Evolutionary conservation across 1,140 invertebrate genomes (phyloP).

Genomic region (Antheraea pernyi): DNA sequence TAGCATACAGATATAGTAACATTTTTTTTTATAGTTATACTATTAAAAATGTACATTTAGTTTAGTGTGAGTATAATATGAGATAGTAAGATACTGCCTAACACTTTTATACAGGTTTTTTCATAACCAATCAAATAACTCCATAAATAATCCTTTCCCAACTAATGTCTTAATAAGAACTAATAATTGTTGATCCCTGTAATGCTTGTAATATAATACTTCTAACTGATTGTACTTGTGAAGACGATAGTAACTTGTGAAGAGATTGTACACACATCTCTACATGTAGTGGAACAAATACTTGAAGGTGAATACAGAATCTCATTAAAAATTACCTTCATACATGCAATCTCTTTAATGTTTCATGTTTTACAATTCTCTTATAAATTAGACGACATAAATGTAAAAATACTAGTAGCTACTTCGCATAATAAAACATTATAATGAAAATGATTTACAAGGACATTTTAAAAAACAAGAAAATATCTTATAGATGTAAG

Average conservation of each 20-base stretch:
- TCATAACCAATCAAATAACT: too few species aligned
- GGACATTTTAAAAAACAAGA: conserved; percentile 31
- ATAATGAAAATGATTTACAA: conserved; percentile 62
- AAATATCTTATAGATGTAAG: background rate
- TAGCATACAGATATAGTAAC: too few species aligned
- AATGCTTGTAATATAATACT: too few species aligned
- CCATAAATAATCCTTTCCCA: too few species aligned
- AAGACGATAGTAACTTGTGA: background rate
- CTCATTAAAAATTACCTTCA: conserved; percentile 10
- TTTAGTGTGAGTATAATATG: too few species aligned
- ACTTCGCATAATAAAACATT: conserved; percentile 43
- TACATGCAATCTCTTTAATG: background rate
- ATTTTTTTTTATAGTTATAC: too few species aligned
- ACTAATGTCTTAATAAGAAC: too few species aligned
- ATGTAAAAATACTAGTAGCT: conserved; percentile 1
- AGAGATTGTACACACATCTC: background rate
- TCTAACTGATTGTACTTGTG: too few species aligned
- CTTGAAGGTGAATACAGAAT: conserved; percentile 11
- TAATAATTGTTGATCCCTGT: too few species aligned
- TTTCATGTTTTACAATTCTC: background rate
- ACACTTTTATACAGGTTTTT: too few species aligned
- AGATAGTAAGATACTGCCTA: too few species aligned
- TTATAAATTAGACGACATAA: background rate
- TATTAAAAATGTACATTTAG: too few species aligned
- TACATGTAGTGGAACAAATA: background rate